Evolutionary conservation across 2,113 vertebrate species (phyloP).

Genomic region (Pollimyrus isidori): DNA sequence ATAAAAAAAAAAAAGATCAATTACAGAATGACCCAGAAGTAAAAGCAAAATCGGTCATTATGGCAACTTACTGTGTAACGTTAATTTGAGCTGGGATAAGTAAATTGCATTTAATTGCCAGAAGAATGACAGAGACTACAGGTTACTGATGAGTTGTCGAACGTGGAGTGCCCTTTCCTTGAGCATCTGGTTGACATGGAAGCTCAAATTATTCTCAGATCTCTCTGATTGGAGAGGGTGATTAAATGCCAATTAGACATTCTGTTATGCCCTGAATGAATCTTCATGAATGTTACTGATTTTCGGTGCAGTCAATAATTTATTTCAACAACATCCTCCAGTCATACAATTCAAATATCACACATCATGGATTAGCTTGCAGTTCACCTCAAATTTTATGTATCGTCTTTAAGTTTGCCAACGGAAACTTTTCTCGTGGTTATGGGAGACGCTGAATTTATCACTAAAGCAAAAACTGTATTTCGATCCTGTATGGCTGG

Average conservation of each 20-base stretch:
- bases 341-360: background rate
- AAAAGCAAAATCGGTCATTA: background rate
- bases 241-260: background rate
- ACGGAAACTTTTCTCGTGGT: background rate
- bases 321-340: background rate
- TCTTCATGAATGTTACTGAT: background rate
- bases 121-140: background rate
- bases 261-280: background rate
- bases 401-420: background rate
- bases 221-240: background rate
- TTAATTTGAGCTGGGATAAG: background rate
- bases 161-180: background rate
- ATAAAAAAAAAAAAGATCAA: background rate
- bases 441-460: background rate
- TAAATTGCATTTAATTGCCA: background rate
- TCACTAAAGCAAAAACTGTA: background rate
- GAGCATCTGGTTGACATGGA: background rate
- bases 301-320: background rate
- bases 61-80: background rate
- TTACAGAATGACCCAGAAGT: background rate
- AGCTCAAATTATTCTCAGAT: background rate
- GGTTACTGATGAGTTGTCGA: background rate
- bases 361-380: background rate
- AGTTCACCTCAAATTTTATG: background rate
- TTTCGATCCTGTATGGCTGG: background rate